Conservation (phyloP, 2,113 vertebrate species). For the Boulengerochromis microlepis region DNA sequence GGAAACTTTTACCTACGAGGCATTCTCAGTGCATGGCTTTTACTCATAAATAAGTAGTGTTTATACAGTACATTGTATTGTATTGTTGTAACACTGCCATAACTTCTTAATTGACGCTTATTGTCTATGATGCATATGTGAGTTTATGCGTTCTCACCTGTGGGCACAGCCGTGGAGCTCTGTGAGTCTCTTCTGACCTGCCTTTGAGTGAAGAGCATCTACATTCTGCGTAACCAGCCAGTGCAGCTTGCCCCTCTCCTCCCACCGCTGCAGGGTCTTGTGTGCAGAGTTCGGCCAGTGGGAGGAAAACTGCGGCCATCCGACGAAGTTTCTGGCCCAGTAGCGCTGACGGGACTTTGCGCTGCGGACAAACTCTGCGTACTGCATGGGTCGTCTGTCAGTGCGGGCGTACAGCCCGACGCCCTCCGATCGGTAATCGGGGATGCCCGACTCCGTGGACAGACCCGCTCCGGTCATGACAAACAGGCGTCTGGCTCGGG, state of each 20-base stretch:
- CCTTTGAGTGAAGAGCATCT: slow-evolving; percentile 89
- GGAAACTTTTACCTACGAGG: background rate
- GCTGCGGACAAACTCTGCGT: slow-evolving; percentile 80
- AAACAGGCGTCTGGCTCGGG: slow-evolving; percentile 75
- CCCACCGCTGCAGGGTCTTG: slow-evolving; percentile 78
- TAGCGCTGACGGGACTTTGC: slow-evolving; percentile 83
- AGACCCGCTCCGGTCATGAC: slow-evolving; percentile 89
- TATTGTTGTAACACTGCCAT: background rate
- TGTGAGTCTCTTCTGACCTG: slow-evolving; percentile 81
- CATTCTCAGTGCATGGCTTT: background rate
- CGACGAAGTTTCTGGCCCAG: slow-evolving; percentile 95
- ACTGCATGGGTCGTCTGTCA: slow-evolving; percentile 81
- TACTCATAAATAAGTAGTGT: background rate
- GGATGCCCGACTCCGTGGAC: slow-evolving; percentile 94
- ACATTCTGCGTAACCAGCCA: slow-evolving; percentile 98
- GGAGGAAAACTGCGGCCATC: slow-evolving; percentile 91
- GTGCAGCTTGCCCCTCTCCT: slow-evolving; percentile 79
- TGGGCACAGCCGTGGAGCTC: slow-evolving; percentile 90
- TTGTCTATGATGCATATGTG: background rate
- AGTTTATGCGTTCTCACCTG: slow-evolving; percentile 69
- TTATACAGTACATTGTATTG: background rate
- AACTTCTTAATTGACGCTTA: background rate
- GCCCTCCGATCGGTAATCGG: slow-evolving; percentile 91
- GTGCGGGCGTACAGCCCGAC: slow-evolving; percentile 90
- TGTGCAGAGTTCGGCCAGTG: slow-evolving; percentile 85